Base-by-base conservation (phyloP, 2,888 invertebrate genomes). In the Euplagia quadripunctaria region DNA sequence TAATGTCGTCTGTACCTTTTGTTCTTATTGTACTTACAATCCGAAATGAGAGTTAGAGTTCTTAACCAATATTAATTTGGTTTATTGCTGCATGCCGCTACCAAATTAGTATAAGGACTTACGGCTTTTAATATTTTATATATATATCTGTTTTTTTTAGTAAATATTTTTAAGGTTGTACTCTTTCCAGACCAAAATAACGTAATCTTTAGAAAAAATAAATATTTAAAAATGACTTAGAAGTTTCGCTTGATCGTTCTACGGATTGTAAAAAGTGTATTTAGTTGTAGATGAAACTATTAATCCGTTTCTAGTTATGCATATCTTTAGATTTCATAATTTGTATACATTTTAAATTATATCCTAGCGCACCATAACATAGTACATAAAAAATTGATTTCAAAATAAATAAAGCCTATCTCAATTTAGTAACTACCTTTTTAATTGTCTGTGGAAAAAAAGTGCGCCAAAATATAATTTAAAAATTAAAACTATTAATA, bases 201-300 rank as follows among this genome's bases (percentile, higher is more conserved):
- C 84, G 81, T 89, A 87, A 89, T 87, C 87, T 89, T 89, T 91
- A 92, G 88, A 90, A 89, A 89, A 86, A 85, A 87, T 85, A 90
- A 88, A 84, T 93, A 92, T 93, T 93, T 92, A 90, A 90, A 91
- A 91, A 90, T 86, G 87, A 91, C 86, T 92, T 94, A 94, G 94
- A 88, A 88, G 84, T 91, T 92, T 94, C 89, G 94, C 94, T 94
- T 94, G 89, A 89, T 90, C 88, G 92, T 93, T 92, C 86, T 92
- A 94, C 89, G 91, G 90, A 90, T 93, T 95, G 95, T 95, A 96
- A 93, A 96, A 95, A 95, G 93, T 95, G 93, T 95, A 95, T 94
- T 95, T 96, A 95, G 94, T 92, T 92, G 93, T 96, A 96, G 95
- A 92, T 90, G 87, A 86, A 92, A 91, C 88, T 94, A 94, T 93